Evolutionary conservation across 1,140 invertebrate species (phyloP).

Genomic region (Bombus sibiricus): DNA sequence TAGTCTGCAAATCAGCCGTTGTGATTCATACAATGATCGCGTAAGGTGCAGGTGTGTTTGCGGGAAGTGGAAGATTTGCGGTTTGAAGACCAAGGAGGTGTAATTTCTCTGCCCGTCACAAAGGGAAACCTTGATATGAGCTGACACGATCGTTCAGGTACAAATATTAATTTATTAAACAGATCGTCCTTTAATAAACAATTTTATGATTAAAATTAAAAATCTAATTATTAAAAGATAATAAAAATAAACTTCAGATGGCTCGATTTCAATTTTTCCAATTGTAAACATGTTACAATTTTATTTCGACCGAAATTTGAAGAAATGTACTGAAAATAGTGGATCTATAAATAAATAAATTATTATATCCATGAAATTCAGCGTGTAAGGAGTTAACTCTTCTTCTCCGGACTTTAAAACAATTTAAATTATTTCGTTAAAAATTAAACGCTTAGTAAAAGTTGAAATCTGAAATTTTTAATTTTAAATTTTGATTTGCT

Average conservation of each 20-base stretch:
- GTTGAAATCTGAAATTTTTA: background rate
- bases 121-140: constrained; percentile 23
- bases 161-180: background rate
- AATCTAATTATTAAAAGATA: background rate
- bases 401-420: background rate
- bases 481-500: background rate
- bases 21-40: constrained; percentile 37
- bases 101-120: background rate
- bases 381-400: too few relatives aligned
- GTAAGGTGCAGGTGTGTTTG: constrained; percentile 21
- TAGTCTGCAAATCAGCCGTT: background rate
- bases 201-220: background rate
- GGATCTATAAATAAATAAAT: background rate
- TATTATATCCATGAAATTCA: background rate
- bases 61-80: constrained; percentile 10
- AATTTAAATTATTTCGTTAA: too few relatives aligned
- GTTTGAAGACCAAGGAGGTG: background rate
- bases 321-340: background rate
- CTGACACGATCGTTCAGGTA: constrained; percentile 6
- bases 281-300: background rate
- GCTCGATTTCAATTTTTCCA: background rate
- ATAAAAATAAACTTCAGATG: background rate
- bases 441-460: background rate
- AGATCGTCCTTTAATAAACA: background rate
- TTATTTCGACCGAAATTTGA: background rate